Conservation (phyloP, 2,797 vertebrate genomes). For the Erethizon dorsatum region DNA sequence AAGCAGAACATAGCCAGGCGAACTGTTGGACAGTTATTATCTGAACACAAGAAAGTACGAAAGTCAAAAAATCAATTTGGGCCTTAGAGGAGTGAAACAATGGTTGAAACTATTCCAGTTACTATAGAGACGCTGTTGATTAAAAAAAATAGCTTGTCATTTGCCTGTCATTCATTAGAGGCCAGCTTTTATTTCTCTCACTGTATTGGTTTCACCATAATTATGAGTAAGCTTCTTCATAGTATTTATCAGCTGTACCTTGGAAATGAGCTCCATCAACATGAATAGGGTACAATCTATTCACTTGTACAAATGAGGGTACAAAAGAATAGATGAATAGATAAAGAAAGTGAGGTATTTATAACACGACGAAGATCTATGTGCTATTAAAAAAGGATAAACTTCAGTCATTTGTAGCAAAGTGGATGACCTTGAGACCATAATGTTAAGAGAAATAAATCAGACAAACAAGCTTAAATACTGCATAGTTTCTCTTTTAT, state of each 20-base stretch:
- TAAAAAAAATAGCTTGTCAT: not conserved
- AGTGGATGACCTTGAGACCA: not conserved
- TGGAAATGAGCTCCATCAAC: not conserved
- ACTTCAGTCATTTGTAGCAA: not conserved
- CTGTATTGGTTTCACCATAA: not conserved
- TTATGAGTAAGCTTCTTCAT: not conserved
- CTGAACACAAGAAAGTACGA: not conserved
- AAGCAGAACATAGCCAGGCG: not conserved
- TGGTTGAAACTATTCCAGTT: slow-evolving; percentile 20
- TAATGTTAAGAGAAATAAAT: not conserved
- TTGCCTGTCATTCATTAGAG: not conserved
- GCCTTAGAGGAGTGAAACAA: not conserved
- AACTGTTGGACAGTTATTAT: slow-evolving; percentile 1
- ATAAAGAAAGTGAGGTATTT: not conserved
- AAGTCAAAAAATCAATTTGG: not conserved
- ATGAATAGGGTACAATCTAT: too few species aligned
- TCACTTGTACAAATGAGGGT: too few species aligned
- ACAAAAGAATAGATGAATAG: not conserved
- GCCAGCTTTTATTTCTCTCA: not conserved
- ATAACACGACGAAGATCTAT: not conserved
- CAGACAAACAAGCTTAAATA: not conserved
- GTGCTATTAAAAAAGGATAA: not conserved
- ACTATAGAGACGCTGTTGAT: not conserved
- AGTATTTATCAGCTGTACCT: not conserved
- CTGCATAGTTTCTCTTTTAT: not conserved